Evolutionary conservation across 30 jellyfish, hydroid and myxozoan species (phyloP), one percentile per base, ranked within the genome.

Genomic region (Hydractinia symbiolongicarpus): DNA sequence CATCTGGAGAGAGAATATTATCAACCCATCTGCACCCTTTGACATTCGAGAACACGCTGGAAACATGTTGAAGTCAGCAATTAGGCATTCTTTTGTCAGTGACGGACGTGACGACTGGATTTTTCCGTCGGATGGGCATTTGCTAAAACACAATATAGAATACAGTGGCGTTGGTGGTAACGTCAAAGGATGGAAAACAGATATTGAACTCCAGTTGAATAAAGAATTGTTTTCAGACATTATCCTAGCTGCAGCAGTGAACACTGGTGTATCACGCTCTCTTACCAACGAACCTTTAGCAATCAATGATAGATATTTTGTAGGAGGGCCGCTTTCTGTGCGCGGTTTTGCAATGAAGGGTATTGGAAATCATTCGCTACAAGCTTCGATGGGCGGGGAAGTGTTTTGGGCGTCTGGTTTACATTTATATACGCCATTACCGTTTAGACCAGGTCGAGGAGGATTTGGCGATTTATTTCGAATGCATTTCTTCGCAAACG

Each of bases 291-390:
- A 81, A 49, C 95, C 80, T 14, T 71, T 87, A 58, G 44, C 64
- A 20, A 87, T 93, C 73, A 93, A 87, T 87, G 98, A 93, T 55
- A 67, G 95, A 30, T 88, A 79, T 83, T 93, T 93, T 64, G 89
- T 93, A 66, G 98, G 96, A 54, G 98, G 98, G 19, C 98, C 98
- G 5, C 19, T 84, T 73, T 93, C 98, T 57, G 85, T 93, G n/a
- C 88, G 98, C 40, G 98, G 98, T 61, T 93, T 83, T 57, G 69
- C 77, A 77, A 80, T 86, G 91, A 87, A 85, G 57, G 95, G 96
- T 4, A 82, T 93, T 64, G 98, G 98, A 6, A 49, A 44, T 40
- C 85, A 77, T 54, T 52, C 61, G 40, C 54, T 50, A 51, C 90
- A 81, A 16, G 95, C 95, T 13, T 60, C 98, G 4, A 84, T 93